Conservation (phyloP, 2,888 invertebrate genomes). For the Eristalis intricaria region DNA sequence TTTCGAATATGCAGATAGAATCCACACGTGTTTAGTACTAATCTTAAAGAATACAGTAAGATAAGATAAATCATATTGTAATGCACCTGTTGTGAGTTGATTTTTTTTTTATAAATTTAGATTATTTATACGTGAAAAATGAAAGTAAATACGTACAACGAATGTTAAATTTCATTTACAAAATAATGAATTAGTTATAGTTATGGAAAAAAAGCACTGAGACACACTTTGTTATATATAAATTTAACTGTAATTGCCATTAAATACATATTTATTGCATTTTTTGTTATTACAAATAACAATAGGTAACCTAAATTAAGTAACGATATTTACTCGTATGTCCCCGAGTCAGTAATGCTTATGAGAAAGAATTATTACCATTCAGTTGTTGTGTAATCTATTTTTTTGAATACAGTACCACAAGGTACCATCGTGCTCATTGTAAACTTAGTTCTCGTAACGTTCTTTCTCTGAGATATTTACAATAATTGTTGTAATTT, state of each 20-base stretch:
- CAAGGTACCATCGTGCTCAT: not conserved
- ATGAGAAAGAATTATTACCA: not conserved
- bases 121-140: conserved; percentile 31
- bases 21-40: not conserved
- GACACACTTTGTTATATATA: conserved; percentile 56
- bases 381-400: not conserved
- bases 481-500: conserved; percentile 27
- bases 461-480: conserved; percentile 44
- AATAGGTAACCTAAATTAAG: not conserved
- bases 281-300: conserved; percentile 41
- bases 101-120: conserved; percentile 16
- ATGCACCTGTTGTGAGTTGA: conserved; percentile 55
- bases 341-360: conserved; percentile 11
- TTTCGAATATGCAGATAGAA: conserved; percentile 8
- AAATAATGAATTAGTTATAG: conserved; percentile 51
- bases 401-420: conserved; percentile 1
- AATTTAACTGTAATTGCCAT: conserved; percentile 58
- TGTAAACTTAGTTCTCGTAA: conserved; percentile 1
- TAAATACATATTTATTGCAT: conserved; percentile 49
- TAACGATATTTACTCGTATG: conserved; percentile 17
- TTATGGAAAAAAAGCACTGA: conserved; percentile 60
- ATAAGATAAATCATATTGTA: not conserved
- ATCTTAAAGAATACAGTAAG: not conserved
- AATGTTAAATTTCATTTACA: conserved; percentile 57
- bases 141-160: conserved; percentile 59